Conservation (phyloP, 2,113 vertebrate species). For the Callospermophilus lateralis region DNA sequence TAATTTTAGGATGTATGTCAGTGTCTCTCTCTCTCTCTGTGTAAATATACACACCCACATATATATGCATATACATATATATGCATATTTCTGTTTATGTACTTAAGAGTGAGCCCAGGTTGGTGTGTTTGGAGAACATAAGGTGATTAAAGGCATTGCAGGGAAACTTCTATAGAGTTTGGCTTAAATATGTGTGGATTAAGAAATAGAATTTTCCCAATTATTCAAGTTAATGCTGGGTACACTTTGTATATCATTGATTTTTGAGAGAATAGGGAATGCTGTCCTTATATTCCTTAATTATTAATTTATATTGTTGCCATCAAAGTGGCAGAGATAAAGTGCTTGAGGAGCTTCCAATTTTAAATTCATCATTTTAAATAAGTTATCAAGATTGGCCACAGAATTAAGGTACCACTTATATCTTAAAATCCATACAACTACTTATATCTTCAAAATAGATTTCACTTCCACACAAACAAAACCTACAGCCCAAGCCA, state of each 20-base stretch:
- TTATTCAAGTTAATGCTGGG: conserved; percentile 29
- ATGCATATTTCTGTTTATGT: not conserved
- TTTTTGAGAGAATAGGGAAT: not conserved
- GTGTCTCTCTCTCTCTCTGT: not conserved
- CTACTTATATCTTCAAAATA: not conserved
- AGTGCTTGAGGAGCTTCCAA: not conserved
- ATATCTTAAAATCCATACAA: not conserved
- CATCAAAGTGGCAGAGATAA: not conserved
- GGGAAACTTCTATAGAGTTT: not conserved
- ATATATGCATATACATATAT: no score
- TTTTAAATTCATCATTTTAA: conserved; percentile 41
- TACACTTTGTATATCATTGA: not conserved
- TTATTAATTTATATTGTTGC: not conserved
- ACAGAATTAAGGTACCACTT: not conserved
- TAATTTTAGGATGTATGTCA: not conserved
- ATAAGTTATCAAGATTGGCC: not conserved
- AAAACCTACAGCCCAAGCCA: not conserved
- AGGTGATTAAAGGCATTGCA: not conserved
- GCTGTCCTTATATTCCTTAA: not conserved
- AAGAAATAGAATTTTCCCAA: not conserved
- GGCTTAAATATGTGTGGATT: not conserved
- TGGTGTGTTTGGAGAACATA: not conserved
- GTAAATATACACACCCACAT: no score
- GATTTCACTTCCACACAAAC: not conserved
- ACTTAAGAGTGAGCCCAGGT: not conserved